These are phyloP conservation scores for Psephotus haematonotus DNA, from an alignment of 2,113 vertebrate species.

Conservation along the genomic window DNA sequence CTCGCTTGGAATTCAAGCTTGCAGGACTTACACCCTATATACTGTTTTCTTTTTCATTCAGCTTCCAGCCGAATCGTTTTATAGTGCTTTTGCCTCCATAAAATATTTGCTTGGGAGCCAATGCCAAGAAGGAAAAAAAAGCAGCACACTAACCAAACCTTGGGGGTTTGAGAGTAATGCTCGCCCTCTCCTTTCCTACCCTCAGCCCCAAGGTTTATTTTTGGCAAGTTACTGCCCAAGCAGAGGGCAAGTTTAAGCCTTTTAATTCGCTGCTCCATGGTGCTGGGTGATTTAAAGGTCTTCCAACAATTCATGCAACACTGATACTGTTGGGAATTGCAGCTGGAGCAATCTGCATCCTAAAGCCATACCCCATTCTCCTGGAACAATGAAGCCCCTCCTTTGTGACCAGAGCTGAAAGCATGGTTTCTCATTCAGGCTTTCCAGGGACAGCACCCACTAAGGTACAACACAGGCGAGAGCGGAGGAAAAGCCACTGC, in stretches of 20 bases:
- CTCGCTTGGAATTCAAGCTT: constrained; percentile 37
- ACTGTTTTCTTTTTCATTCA: constrained; percentile 63
- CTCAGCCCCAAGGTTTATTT: background rate
- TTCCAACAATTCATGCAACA: background rate
- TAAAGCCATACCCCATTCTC: background rate
- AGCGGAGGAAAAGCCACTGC: accelerated
- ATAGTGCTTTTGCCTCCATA: constrained; percentile 56
- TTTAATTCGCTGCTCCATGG: background rate
- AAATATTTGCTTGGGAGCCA: constrained; percentile 44
- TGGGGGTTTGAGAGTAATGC: background rate
- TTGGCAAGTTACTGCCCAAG: background rate
- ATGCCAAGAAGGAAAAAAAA: background rate
- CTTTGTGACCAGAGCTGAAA: background rate
- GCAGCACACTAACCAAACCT: background rate
- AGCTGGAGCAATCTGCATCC: constrained; percentile 5
- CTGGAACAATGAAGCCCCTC: background rate
- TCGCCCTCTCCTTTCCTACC: background rate
- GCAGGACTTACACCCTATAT: constrained; percentile 20
- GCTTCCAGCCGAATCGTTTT: constrained; percentile 55
- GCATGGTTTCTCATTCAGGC: background rate
- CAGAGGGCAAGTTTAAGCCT: background rate
- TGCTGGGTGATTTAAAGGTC: background rate
- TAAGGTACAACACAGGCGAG: background rate
- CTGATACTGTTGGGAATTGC: background rate
- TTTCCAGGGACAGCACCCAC: background rate